Conservation (phyloP, 2,797 vertebrate species). For the Amblyraja radiata region DNA sequence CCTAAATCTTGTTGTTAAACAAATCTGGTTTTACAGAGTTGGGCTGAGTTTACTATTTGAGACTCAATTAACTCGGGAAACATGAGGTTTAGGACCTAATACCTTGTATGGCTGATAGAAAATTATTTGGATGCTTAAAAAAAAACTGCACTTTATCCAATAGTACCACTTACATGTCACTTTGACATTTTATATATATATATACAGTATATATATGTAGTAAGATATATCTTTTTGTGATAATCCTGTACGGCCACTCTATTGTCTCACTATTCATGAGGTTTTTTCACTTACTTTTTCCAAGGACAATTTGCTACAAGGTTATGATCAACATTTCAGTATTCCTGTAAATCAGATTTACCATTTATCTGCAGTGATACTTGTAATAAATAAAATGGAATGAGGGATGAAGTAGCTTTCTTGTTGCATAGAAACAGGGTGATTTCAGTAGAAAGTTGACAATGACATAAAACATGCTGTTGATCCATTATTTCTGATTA, state of each 20-base stretch:
- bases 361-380: slow-evolving; percentile 45
- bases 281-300: not conserved
- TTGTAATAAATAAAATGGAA: not conserved
- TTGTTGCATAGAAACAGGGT: not conserved
- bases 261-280: not conserved
- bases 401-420: not conserved
- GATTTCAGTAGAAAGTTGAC: not conserved
- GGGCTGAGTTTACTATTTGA: slow-evolving; percentile 99
- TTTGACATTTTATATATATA: not conserved
- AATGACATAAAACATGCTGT: not conserved
- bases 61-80: slow-evolving; percentile 99
- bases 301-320: not conserved
- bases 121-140: slow-evolving; percentile 37
- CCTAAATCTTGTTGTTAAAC: slow-evolving; percentile 99
- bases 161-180: not conserved
- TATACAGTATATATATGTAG: not conserved
- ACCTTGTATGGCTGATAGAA: slow-evolving; percentile 61
- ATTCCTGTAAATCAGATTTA: slow-evolving; percentile 52
- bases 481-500: not conserved
- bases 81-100: slow-evolving; percentile 82
- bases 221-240: slow-evolving; percentile 13
- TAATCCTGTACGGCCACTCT: not conserved
- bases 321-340: not conserved
- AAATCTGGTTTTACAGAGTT: slow-evolving; percentile 99
- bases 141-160: slow-evolving; percentile 10